Evolutionary conservation across 1,140 invertebrate genomes (phyloP).

Genomic region (Hesperophylax magnus): DNA sequence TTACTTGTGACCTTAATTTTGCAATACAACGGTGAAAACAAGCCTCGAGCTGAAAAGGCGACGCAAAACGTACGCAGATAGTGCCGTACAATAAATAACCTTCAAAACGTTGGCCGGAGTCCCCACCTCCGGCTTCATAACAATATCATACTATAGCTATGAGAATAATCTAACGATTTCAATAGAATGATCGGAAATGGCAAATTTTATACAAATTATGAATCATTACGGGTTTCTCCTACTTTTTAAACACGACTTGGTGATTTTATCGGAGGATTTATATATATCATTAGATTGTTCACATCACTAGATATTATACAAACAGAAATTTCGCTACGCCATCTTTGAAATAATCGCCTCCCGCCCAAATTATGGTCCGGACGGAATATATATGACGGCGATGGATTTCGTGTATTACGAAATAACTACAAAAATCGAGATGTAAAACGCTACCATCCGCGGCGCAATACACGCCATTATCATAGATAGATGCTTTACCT

Average conservation of each 20-base stretch:
- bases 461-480: not conserved
- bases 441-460: not conserved
- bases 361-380: constrained; percentile 34
- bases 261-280: no score
- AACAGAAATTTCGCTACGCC: constrained; percentile 31
- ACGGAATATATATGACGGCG: constrained; percentile 8
- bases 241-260: no score
- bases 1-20: constrained; percentile 29
- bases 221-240: no score
- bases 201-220: no score
- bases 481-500: constrained; percentile 20
- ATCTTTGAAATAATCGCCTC: constrained; percentile 30
- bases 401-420: not conserved
- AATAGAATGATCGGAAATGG: no score
- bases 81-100: constrained; percentile 25
- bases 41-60: constrained; percentile 6
- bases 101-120: constrained; percentile 22
- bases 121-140: constrained; percentile 21
- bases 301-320: not conserved
- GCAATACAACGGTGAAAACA: constrained; percentile 26
- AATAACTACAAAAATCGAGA: constrained; percentile 6
- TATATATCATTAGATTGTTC: no score
- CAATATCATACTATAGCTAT: no score
- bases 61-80: constrained; percentile 31
- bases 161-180: no score